Evolutionary conservation across 2,888 invertebrate species (phyloP).

Genomic region (Drosophila demipolita): DNA sequence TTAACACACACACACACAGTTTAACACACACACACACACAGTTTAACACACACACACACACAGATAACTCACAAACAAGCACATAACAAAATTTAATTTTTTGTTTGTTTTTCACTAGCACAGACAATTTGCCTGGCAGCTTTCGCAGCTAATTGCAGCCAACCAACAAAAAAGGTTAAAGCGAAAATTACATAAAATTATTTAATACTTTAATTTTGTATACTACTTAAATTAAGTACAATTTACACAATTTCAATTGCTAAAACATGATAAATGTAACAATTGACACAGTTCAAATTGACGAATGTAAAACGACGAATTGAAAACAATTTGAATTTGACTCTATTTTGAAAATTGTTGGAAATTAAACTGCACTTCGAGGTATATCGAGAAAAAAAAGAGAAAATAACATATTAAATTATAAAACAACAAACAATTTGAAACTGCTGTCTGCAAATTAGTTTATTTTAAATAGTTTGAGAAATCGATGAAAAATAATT

Average conservation of each 20-base stretch:
- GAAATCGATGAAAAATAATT: neutral
- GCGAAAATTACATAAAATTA: neutral
- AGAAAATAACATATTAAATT: neutral
- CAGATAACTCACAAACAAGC: neutral
- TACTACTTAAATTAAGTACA: neutral
- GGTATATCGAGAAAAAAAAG: neutral
- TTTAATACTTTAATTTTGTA: neutral
- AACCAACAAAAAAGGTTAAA: neutral
- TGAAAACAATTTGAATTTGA: neutral
- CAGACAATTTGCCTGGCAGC: constrained; percentile 38
- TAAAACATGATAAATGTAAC: neutral
- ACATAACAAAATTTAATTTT: constrained; percentile 28
- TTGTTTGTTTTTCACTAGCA: constrained; percentile 24
- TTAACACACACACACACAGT: neutral
- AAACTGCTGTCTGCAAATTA: neutral
- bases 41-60: neutral
- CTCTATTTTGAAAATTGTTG: neutral
- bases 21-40: constrained; percentile 1
- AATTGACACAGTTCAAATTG: neutral
- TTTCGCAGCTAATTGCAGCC: constrained; percentile 3
- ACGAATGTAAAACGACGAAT: neutral
- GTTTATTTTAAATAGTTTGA: neutral
- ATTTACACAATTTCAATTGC: neutral
- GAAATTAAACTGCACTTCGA: neutral
- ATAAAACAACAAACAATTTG: neutral